These are phyloP conservation scores for Brevipalpus yothersi DNA, from an alignment of 1,140 invertebrate genomes.

Conservation along the genomic window DNA sequence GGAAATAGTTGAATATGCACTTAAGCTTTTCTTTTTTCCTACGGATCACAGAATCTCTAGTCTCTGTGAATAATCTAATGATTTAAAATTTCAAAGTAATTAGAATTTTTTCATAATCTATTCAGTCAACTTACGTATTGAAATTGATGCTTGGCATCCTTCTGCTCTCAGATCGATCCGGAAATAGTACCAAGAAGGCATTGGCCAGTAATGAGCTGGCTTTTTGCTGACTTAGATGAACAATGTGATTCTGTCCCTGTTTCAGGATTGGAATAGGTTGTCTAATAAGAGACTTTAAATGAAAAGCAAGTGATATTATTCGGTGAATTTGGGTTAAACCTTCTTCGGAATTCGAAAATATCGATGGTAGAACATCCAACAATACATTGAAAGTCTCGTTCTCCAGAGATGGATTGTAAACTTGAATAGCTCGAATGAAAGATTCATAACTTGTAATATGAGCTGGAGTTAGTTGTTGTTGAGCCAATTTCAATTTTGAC, in stretches of 20 bases:
- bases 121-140: slow-evolving; percentile 31
- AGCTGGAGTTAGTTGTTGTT: not conserved
- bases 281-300: slow-evolving; percentile 45
- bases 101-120: not conserved
- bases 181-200: slow-evolving; percentile 88
- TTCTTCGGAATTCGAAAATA: slow-evolving; percentile 38
- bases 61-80: slow-evolving; percentile 9
- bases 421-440: slow-evolving; percentile 10
- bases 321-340: slow-evolving; percentile 44
- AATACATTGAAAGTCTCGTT: slow-evolving; percentile 1
- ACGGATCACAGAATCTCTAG: not conserved
- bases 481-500: too few relatives aligned
- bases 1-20: slow-evolving; percentile 67
- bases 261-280: slow-evolving; percentile 50
- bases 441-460: not conserved
- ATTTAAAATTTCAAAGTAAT: slow-evolving; percentile 4
- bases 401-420: slow-evolving; percentile 1
- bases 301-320: slow-evolving; percentile 47
- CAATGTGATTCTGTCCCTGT: slow-evolving; percentile 26
- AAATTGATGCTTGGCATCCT: slow-evolving; percentile 70
- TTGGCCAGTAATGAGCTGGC: slow-evolving; percentile 66
- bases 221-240: slow-evolving; percentile 61
- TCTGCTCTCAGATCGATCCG: slow-evolving; percentile 37
- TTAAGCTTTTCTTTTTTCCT: slow-evolving; percentile 47
- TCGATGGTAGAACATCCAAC: slow-evolving; percentile 23